A percentile compares a stretch with the other conserved stretches of the same genome.
Evolutionary conservation across 2,888 invertebrate species (phyloP).

Genomic region (Leucania comma): DNA sequence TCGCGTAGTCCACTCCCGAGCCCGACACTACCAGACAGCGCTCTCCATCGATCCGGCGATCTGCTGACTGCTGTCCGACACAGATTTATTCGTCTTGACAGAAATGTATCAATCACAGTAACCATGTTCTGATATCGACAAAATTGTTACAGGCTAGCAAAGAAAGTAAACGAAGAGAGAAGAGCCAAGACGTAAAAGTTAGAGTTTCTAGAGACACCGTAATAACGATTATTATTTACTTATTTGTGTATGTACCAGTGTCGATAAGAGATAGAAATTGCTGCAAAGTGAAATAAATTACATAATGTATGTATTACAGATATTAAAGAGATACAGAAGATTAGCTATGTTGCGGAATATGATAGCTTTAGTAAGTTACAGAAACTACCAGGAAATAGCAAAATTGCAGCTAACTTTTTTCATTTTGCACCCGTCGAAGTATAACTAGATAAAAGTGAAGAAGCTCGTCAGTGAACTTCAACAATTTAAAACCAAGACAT

Average conservation of each 20-base stretch:
- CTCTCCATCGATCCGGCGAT: conserved; percentile 58
- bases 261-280: too few species aligned
- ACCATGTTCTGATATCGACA: neutral
- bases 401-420: too few species aligned
- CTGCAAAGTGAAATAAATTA: too few species aligned
- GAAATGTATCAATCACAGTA: conserved; percentile 41
- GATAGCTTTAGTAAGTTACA: too few species aligned
- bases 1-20: conserved; percentile 47
- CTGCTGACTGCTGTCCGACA: conserved; percentile 13
- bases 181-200: neutral
- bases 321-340: too few species aligned
- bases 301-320: too few species aligned
- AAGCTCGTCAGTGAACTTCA: neutral
- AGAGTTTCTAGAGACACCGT: neutral
- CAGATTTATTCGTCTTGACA: conserved; percentile 26
- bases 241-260: too few species aligned
- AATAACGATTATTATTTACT: neutral
- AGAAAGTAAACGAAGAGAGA: too few species aligned
- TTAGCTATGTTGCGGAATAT: too few species aligned
- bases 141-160: neutral
- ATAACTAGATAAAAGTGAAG: neutral
- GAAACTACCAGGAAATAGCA: too few species aligned
- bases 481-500: neutral
- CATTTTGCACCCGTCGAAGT: too few species aligned
- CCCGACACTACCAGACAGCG: conserved; percentile 20